These are phyloP conservation scores for Scaptomyza tumidula DNA, from an alignment of 2,888 invertebrate genomes.

Conservation along the genomic window DNA sequence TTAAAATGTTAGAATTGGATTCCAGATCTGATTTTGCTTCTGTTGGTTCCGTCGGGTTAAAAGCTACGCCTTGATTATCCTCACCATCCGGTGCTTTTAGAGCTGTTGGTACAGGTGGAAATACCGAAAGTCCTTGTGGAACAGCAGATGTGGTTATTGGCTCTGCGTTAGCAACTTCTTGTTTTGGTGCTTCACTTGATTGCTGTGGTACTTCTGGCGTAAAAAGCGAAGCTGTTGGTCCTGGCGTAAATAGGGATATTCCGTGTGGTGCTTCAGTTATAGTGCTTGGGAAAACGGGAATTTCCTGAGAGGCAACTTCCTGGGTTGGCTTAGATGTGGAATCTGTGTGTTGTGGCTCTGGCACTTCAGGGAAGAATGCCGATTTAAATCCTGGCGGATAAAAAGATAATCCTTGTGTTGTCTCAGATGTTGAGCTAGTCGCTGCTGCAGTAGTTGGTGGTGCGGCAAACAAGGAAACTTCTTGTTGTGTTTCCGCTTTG, in stretches of 20 bases:
- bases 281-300: not conserved
- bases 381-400: slow-evolving; percentile 13
- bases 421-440: not conserved
- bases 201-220: slow-evolving; percentile 1
- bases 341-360: not conserved
- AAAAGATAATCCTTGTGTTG: slow-evolving; percentile 4
- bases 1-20: not conserved
- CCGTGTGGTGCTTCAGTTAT: not conserved
- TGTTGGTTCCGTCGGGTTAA: slow-evolving; percentile 49
- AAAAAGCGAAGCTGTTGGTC: slow-evolving; percentile 16
- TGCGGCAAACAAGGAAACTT: slow-evolving; percentile 35
- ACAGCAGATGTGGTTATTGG: not conserved
- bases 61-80: slow-evolving; percentile 6
- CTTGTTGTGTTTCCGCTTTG: not conserved
- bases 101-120: slow-evolving; percentile 45
- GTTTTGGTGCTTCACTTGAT: not conserved
- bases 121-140: slow-evolving; percentile 10
- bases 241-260: not conserved
- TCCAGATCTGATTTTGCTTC: not conserved
- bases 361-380: slow-evolving; percentile 12
- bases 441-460: slow-evolving; percentile 14
- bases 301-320: slow-evolving; percentile 8
- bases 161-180: not conserved
- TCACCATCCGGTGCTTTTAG: not conserved
- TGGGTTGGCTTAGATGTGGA: not conserved